These are phyloP conservation scores for Tenthredo amoena DNA, from an alignment of 2,888 invertebrate genomes.

Conservation along the genomic window DNA sequence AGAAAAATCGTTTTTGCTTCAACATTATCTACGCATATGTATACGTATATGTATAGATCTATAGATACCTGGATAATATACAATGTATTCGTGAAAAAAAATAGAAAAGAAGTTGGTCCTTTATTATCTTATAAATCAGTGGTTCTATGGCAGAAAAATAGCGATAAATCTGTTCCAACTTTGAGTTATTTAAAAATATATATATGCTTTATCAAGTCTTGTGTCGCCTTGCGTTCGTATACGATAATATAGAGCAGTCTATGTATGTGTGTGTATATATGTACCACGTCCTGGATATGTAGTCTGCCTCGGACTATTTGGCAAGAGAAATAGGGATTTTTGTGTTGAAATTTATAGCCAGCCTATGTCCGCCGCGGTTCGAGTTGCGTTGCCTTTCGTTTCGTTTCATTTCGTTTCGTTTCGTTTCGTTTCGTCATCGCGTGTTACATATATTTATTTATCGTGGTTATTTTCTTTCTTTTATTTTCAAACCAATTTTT, in stretches of 20 bases:
- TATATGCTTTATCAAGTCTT: constrained; percentile 48
- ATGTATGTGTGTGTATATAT: not conserved
- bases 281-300: constrained; percentile 21
- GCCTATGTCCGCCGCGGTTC: constrained; percentile 13
- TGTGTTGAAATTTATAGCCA: constrained; percentile 34
- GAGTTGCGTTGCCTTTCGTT: not conserved
- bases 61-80: not conserved
- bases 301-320: constrained; percentile 32
- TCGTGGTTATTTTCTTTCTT: not conserved
- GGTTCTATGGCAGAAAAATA: not conserved
- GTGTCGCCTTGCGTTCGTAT: constrained; percentile 30
- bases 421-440: not conserved
- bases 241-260: constrained; percentile 6
- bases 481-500: not conserved
- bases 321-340: constrained; percentile 47
- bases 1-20: no score
- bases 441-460: not conserved
- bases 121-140: constrained; percentile 17
- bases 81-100: not conserved
- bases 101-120: not conserved
- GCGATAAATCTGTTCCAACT: constrained; percentile 30
- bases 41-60: not conserved
- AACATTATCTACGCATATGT: not conserved
- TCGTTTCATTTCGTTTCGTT: not conserved
- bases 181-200: constrained; percentile 38